phyloP scores from a whole-genome alignment of 2,113 vertebrate genomes.

The Isichthys henryi region DNA sequence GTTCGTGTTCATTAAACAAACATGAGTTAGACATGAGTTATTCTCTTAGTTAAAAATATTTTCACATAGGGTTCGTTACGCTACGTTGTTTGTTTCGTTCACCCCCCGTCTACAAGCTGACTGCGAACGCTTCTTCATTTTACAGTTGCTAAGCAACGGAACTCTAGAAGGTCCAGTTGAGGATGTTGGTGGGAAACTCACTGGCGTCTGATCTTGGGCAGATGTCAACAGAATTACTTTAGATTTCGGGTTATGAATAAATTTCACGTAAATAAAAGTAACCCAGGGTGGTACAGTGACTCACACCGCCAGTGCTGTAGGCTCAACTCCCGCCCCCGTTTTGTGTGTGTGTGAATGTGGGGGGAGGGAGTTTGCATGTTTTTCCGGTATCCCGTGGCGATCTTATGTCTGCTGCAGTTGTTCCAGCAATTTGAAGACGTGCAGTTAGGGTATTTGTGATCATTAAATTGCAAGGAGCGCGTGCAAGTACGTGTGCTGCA shows the following conservation, averaged over 20 bases:
- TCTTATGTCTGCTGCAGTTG: neutral
- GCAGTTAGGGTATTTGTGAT: neutral
- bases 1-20: neutral
- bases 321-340: neutral
- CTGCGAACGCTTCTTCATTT: conserved; percentile 3
- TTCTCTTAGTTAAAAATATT: neutral
- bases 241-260: neutral
- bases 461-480: neutral
- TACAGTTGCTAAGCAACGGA: conserved; percentile 16
- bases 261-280: neutral
- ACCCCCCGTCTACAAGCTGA: neutral
- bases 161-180: conserved; percentile 4
- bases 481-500: neutral
- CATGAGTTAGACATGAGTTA: neutral
- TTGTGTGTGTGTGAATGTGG: neutral
- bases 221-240: neutral
- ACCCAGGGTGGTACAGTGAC: neutral
- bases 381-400: neutral
- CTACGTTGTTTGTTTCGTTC: neutral
- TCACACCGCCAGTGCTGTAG: neutral
- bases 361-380: neutral
- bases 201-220: neutral
- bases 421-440: neutral
- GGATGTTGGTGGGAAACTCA: neutral
- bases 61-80: neutral